Conservation (phyloP, 2,113 vertebrate species). For the Phalacrocorax carbo region DNA sequence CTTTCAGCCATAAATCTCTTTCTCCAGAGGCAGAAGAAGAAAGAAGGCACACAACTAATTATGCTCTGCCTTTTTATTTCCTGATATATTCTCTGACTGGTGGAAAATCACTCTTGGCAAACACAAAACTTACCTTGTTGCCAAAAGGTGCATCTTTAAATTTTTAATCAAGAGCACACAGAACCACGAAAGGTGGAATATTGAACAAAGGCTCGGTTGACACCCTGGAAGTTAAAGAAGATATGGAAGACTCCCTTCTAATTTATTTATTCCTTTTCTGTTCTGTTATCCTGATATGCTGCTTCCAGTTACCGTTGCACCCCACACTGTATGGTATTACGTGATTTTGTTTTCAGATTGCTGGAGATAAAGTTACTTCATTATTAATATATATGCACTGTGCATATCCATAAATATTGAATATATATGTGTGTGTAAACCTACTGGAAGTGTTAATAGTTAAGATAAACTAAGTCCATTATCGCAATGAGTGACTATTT, state of each 20-base stretch:
- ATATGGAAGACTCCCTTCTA: conserved; percentile 75
- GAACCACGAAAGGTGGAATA: conserved; percentile 41
- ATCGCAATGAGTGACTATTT: conserved; percentile 62
- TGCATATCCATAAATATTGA: conserved; percentile 66
- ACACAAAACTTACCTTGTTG: conserved; percentile 40
- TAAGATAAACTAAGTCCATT: conserved; percentile 75
- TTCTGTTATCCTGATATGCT: conserved; percentile 60
- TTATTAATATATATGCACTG: conserved; percentile 68
- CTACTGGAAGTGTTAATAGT: conserved; percentile 69
- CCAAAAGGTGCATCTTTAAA: conserved; percentile 37
- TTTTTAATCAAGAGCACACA: conserved; percentile 52
- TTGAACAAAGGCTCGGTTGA: conserved; percentile 62
- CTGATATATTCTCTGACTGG: neutral
- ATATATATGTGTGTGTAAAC: conserved; percentile 27
- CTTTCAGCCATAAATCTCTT: neutral
- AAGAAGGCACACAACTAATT: neutral
- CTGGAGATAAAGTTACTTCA: conserved; percentile 70
- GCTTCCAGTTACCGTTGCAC: conserved; percentile 68
- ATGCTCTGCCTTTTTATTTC: conserved; percentile 22
- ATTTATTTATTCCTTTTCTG: conserved; percentile 81
- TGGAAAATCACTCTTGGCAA: conserved; percentile 58
- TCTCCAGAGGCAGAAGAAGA: neutral
- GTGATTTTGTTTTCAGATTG: conserved; percentile 72
- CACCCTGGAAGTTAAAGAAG: conserved; percentile 64
- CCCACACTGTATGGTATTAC: conserved; percentile 54